phyloP scores from a whole-genome alignment of 2,888 invertebrate genomes.

The Orthosia cruda region DNA sequence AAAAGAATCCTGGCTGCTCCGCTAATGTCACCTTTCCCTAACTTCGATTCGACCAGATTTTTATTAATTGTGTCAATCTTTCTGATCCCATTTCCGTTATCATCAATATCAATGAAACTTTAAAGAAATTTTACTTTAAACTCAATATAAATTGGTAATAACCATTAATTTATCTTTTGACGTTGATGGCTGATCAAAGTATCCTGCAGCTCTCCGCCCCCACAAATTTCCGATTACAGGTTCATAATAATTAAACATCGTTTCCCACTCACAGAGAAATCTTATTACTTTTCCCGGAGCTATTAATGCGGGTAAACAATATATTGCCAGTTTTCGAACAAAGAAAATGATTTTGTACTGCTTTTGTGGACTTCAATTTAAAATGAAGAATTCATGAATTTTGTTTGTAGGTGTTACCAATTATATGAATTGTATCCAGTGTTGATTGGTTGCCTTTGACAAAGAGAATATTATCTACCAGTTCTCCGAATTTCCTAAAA shows the following conservation, averaged over 20 bases:
- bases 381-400: background rate
- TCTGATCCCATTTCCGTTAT: slow-evolving; percentile 11
- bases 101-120: slow-evolving; percentile 23
- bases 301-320: background rate
- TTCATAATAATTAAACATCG: slow-evolving; percentile 40
- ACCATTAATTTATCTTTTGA: slow-evolving; percentile 38
- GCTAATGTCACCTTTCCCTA: too few relatives aligned
- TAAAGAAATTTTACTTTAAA: background rate
- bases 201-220: slow-evolving; percentile 16
- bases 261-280: slow-evolving; percentile 24
- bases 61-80: too few relatives aligned
- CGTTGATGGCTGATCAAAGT: slow-evolving; percentile 40
- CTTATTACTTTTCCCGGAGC: slow-evolving; percentile 12
- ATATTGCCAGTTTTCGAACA: background rate
- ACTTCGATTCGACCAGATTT: too few relatives aligned
- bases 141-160: slow-evolving; percentile 24
- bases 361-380: background rate
- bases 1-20: too few relatives aligned
- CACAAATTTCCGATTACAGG: slow-evolving; percentile 42
- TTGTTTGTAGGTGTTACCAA: background rate
- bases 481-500: background rate
- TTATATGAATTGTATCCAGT: background rate
- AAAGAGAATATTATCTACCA: background rate
- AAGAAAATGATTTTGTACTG: background rate
- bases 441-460: background rate